Base-by-base conservation (phyloP, 2,888 invertebrate species). In the Nomada fabriciana region DNA sequence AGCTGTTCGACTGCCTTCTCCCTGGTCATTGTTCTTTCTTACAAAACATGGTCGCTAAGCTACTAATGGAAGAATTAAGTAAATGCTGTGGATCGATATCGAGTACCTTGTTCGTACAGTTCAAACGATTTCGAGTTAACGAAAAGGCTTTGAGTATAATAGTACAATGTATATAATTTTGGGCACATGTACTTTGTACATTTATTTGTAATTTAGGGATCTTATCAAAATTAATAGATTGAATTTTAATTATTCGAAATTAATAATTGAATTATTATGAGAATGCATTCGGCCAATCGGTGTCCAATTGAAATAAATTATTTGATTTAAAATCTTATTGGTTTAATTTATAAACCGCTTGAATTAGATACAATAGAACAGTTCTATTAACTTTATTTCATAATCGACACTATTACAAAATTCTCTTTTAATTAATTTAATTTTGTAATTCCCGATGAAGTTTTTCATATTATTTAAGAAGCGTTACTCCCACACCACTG, bases 31-130 rank as follows among this genome's bases (percentile, higher is more conserved):
- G 80, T 76, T 60, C 72, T 60, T 57, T 63, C 47, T 70, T 23
- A 72, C 50, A 47, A 76, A 76, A 76, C 76, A 67, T 76, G 60
- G 43, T 25, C 50, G n/a, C 69, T 25, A 57, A 47, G 65, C 57
- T 57, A n/a, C 25, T 72, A 80, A 67, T 71, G 72, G 71, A 55
- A 36, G 50, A 76, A 72, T 71, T 80, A 72, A 76, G 76, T 75
- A 76, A 80, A 80, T 68, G 60, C 10, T 23, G 23, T 29, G 29
- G 50, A 36, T 43, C 25, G 57, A 59, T 47, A 59, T 55, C 47
- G 53, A 52, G 36, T 47, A 53, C 67, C 42, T n/a, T 43, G 43
- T 42, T 20, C 42, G 57, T 29, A 25, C 23, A 23, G 5, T 50
- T 50, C 25, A 36, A 52, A 64, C 42, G 47, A 59, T 52, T 64